Base-by-base conservation (phyloP, 1,140 invertebrate genomes). In the Drosophila pruinosa region DNA sequence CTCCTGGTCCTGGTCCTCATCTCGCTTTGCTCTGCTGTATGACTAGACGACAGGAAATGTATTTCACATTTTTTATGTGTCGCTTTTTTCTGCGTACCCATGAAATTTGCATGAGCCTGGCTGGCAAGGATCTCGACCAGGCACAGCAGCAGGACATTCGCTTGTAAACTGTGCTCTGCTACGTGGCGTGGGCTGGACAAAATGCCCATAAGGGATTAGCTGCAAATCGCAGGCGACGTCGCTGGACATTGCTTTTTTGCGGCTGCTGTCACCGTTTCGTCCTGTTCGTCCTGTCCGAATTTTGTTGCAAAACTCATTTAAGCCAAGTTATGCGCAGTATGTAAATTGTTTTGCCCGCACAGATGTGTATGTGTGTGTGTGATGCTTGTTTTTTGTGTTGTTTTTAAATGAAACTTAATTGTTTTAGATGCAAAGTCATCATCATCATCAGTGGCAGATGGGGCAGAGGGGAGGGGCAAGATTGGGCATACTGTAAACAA, bases 171-270 rank as follows among this genome's bases (percentile, higher is more conserved):
- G n/a, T n/a, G n/a, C n/a, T n/a, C n/a, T n/a, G n/a, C n/a, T n/a
- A n/a, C n/a, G n/a, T n/a, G n/a, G n/a, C n/a, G n/a, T n/a, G 28
- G 31, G n/a, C 31, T n/a, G 31, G 2, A 89, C 89, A 89, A 89
- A 90, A 90, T 90, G 89, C 89, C 89, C 89, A 88, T 80, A 83
- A 89, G 89, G 89, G 89, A 90, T 90, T 90, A 90, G 82, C 89
- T 85, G 80, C 75, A 83, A 88, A 88, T 80, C 79, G 82, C 78
- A 78, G 75, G 69, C 62, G 59, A 77, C 63, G 75, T 68, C 69
- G 57, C 52, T 50, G 54, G 58, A 54, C 48, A 58, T 39, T 41
- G 7, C 41, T 67, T 38, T 58, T 67, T 61, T 56, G 56, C 14
- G 41, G 48, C 39, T 36, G 43, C 54, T 61, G 64, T 68, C 64